phyloP scores from a whole-genome alignment of 2,888 invertebrate genomes.

The Hypolimnas misippus region DNA sequence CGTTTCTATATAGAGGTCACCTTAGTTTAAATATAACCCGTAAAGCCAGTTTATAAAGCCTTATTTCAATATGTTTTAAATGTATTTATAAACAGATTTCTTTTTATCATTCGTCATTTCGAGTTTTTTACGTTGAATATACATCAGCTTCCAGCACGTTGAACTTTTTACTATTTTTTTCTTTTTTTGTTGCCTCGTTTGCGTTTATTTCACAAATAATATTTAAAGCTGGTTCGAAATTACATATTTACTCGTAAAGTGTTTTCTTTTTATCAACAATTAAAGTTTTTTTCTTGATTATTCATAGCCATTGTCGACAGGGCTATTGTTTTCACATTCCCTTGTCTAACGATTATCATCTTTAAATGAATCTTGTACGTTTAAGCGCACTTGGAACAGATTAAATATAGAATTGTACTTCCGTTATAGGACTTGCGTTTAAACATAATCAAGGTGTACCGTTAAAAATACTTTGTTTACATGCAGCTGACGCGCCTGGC shows the following conservation, averaged over 20 bases:
- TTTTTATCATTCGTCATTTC: background rate
- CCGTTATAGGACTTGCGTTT: conserved; percentile 13
- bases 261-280: background rate
- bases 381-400: background rate
- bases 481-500: conserved; percentile 41
- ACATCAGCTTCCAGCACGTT: background rate
- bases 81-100: background rate
- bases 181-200: background rate
- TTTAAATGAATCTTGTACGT: background rate
- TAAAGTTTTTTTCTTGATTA: background rate
- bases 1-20: background rate
- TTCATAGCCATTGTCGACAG: background rate
- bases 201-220: background rate
- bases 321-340: background rate
- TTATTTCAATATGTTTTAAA: background rate
- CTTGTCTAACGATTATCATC: background rate
- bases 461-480: conserved; percentile 52
- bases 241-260: background rate
- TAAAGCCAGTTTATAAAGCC: background rate
- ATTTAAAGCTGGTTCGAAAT: background rate
- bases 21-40: background rate
- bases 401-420: conserved; percentile 21
- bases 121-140: conserved; percentile 5
- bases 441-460: conserved; percentile 37
- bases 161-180: background rate